A percentile compares a stretch with the other conserved stretches of the same genome.
These are phyloP conservation scores for Mesitornis unicolor DNA, from an alignment of 2,113 vertebrate species.

Conservation along the genomic window DNA sequence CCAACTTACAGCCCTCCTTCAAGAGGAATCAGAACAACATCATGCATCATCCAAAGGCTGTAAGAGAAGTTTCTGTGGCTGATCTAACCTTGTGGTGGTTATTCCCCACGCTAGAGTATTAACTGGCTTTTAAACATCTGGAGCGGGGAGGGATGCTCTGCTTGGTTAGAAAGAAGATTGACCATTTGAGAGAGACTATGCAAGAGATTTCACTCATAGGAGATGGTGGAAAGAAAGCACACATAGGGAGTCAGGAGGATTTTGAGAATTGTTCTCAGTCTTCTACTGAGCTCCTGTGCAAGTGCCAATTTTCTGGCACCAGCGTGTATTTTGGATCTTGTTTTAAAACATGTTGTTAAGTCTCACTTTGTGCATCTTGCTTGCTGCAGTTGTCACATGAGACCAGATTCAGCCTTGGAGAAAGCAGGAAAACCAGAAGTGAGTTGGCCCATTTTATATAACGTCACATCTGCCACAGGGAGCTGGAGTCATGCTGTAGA, in stretches of 20 bases:
- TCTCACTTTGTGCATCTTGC: not conserved
- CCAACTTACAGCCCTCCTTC: not conserved
- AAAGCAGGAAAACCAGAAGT: not conserved
- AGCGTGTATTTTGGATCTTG: not conserved
- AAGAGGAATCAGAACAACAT: not conserved
- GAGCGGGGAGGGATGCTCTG: not conserved
- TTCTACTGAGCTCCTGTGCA: not conserved
- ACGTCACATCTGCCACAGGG: not conserved
- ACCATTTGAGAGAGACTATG: not conserved
- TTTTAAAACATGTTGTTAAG: not conserved
- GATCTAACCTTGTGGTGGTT: not conserved
- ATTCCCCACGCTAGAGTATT: not conserved
- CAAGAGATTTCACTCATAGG: not conserved
- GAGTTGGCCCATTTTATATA: not conserved
- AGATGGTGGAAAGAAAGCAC: not conserved
- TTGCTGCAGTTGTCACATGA: not conserved
- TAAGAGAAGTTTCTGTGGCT: not conserved
- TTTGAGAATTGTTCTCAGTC: not conserved
- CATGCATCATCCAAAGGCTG: not conserved
- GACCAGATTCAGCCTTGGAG: not conserved
- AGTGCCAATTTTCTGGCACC: not conserved
- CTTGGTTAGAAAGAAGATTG: not conserved
- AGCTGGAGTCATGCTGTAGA: not conserved
- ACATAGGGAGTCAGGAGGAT: not conserved
- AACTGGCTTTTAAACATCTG: not conserved